Evolutionary conservation across 2,797 vertebrate species (phyloP).

Genomic region (Lacerta viridis): DNA sequence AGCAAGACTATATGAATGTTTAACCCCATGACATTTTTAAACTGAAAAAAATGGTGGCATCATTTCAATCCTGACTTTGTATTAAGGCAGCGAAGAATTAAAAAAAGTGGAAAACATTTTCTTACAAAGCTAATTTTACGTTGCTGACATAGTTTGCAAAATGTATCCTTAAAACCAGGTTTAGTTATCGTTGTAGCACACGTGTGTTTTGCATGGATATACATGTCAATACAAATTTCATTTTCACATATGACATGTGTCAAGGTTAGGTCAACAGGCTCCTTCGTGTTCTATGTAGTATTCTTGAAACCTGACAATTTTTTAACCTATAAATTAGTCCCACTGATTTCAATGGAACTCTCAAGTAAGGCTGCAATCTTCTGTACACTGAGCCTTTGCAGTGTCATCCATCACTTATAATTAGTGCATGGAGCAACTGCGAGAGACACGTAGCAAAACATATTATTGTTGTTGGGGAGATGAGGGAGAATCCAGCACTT

Average conservation of each 20-base stretch:
- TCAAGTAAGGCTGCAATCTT: background rate
- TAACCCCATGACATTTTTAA: background rate
- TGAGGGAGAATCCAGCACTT: background rate
- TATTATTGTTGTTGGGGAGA: background rate
- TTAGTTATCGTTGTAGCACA: background rate
- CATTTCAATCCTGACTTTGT: background rate
- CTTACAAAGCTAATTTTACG: background rate
- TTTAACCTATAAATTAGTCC: background rate
- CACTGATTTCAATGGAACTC: background rate
- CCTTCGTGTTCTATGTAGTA: background rate
- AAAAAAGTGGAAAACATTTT: background rate
- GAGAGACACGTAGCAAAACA: background rate
- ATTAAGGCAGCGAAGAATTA: background rate
- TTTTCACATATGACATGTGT: background rate
- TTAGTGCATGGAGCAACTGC: background rate
- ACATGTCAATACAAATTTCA: background rate
- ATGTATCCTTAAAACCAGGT: background rate
- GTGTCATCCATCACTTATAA: background rate
- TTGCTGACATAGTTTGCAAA: background rate
- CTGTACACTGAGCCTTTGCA: background rate
- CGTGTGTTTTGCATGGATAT: background rate
- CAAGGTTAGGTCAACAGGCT: background rate
- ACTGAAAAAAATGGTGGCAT: background rate
- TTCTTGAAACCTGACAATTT: background rate
- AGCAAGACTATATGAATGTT: background rate